Evolutionary conservation across 1,140 invertebrate species (phyloP).

Genomic region (Scaptodrosophila lebanonensis): DNA sequence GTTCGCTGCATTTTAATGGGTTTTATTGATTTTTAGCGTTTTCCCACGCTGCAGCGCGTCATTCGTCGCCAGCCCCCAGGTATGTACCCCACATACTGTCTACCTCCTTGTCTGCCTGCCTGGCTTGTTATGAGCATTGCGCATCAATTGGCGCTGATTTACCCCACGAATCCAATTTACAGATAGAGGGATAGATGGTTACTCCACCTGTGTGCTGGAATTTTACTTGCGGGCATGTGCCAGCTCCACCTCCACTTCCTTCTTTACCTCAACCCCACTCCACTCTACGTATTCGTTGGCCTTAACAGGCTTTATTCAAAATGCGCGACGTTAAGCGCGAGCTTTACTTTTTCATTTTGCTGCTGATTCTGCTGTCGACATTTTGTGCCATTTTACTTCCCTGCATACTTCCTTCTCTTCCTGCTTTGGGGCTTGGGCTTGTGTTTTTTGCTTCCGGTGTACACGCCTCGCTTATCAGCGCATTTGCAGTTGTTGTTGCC

Average conservation of each 20-base stretch:
- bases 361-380: not conserved
- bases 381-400: constrained; percentile 5
- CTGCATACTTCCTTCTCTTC: constrained; percentile 26
- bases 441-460: constrained; percentile 46
- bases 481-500: constrained; percentile 51
- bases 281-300: no score
- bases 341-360: not conserved
- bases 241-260: not conserved
- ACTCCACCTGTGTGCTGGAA: constrained; percentile 15
- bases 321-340: no score
- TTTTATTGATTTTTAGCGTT: constrained; percentile 66
- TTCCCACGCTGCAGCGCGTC: constrained; percentile 10
- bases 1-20: constrained; percentile 63
- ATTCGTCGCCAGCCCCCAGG: not conserved
- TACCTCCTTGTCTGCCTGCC: not conserved
- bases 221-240: constrained; percentile 10
- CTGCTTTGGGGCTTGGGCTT: constrained; percentile 2
- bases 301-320: no score
- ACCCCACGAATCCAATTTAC: no score
- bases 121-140: constrained; percentile 57
- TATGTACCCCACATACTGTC: not conserved
- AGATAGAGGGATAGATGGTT: no score
- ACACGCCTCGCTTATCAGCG: constrained; percentile 66
- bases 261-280: no score
- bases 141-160: constrained; percentile 58